Percentiles rank a stretch among this genome's conserved stretches.
These are phyloP conservation scores for Trissolcus basalis DNA, from an alignment of 1,140 invertebrate species.

Conservation along the genomic window DNA sequence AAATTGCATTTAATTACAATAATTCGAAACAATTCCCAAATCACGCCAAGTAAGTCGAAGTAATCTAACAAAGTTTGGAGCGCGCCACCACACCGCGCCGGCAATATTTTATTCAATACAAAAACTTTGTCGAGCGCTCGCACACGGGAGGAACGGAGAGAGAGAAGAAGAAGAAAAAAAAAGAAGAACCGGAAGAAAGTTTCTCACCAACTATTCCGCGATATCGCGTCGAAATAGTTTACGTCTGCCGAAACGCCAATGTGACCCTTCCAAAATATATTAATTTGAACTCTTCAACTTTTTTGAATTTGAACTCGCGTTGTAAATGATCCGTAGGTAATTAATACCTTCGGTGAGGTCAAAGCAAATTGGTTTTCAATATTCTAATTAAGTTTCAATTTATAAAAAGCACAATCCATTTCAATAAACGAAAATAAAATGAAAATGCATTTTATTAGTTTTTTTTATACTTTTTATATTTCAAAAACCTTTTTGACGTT, in stretches of 20 bases:
- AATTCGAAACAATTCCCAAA: slow-evolving; percentile 43
- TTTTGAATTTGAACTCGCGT: not conserved
- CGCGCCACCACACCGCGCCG: slow-evolving; percentile 11
- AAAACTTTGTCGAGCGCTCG: slow-evolving; percentile 45
- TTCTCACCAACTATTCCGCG: slow-evolving; percentile 31
- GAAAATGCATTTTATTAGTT: too few species aligned
- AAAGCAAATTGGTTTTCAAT: too few species aligned
- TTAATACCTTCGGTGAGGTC: too few species aligned
- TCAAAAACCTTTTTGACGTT: too few species aligned
- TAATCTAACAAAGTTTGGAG: slow-evolving; percentile 50
- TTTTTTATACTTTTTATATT: too few species aligned
- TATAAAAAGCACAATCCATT: too few species aligned
- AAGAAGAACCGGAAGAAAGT: too few species aligned
- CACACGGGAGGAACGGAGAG: not conserved
- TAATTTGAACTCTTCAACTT: slow-evolving; percentile 38
- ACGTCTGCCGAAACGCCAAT: slow-evolving; percentile 29
- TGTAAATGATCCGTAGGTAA: too few species aligned
- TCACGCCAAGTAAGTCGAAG: slow-evolving; percentile 47
- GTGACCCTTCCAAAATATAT: slow-evolving; percentile 21
- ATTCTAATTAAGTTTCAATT: too few species aligned
- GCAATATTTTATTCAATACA: slow-evolving; percentile 51
- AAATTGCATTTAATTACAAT: slow-evolving; percentile 51
- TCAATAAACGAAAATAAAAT: too few species aligned
- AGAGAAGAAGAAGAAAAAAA: not conserved
- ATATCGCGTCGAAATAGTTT: slow-evolving; percentile 46